Base-by-base conservation (phyloP, 23 tunicate genomes). In the Styela clava region DNA sequence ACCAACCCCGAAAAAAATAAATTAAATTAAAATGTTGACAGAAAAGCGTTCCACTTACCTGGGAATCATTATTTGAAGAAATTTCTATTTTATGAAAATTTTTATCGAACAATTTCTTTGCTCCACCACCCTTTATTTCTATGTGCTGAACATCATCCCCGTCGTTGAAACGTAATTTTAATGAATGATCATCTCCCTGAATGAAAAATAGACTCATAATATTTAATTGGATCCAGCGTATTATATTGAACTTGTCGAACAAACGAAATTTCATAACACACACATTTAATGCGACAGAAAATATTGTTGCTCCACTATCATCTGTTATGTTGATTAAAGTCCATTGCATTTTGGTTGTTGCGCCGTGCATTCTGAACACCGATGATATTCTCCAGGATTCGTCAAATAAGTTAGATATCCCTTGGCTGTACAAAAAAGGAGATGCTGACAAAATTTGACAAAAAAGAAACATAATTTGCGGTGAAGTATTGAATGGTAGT, bases 261-360 rank as follows among this genome's bases (percentile, higher is more conserved):
- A 23, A 23, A 21, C n/a, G 64, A 61, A 61, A 61, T 0, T 61
- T 56, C 63, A 56, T 20, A 18, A 56, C 18, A 16, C 63, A 22
- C 67, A 89, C 95, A 35, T 89, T 81, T 34, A 89, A 85, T 3
- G 88, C 56, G 2, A 89, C 35, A 5, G 89, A 83, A 69, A 89
- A 85, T 25, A 89, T 61, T 2, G 86, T 74, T 0, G 52, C 26
- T 24, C 86, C 83, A n/a, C 74, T 29, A 5, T 82, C 30, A 1
- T 71, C 83, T 1, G 78, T 64, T 2, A 84, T 65, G 37, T 87
- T 85, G 33, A 89, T 65, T 44, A 89, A 68, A 33, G 83, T 89
- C 95, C 95, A 89, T 2, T 35, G 74, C n/a, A 63, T 67, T 69
- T 85, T 85, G 1, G 25, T 74, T 7, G 95, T 76, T n/a, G 74